Percentiles rank a stretch among this genome's conserved stretches.
These are phyloP conservation scores for Apogon hyalosoma DNA, from an alignment of 2,797 vertebrate genomes.

Conservation along the genomic window DNA sequence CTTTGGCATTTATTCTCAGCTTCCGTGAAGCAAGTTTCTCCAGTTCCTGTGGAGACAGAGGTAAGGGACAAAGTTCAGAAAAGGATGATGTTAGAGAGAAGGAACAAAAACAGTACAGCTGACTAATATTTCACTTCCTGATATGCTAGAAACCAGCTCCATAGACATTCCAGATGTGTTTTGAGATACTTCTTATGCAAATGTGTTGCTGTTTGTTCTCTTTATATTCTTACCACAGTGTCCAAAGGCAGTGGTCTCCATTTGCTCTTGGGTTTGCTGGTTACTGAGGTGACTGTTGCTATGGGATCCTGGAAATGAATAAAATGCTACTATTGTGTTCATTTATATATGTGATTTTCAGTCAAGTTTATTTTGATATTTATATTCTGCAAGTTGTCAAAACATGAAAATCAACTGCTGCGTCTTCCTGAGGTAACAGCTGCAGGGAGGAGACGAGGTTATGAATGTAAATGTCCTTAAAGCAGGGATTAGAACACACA, in stretches of 20 bases:
- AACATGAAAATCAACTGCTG: constrained; percentile 14
- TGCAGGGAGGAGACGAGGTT: constrained; percentile 16
- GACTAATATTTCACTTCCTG: not conserved
- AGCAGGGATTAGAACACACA: constrained; percentile 1
- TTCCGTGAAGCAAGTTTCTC: constrained; percentile 97
- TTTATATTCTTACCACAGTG: constrained; percentile 91
- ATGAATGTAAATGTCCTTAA: constrained; percentile 3
- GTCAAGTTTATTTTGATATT: constrained; percentile 31
- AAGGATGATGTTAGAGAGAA: not conserved
- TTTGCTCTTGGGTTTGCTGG: constrained; percentile 96
- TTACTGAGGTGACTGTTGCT: constrained; percentile 92
- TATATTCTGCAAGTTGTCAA: constrained; percentile 36
- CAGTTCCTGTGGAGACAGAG: constrained; percentile 86
- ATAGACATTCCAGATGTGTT: not conserved
- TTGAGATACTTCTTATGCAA: not conserved
- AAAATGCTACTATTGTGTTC: constrained; percentile 46
- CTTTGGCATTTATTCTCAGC: constrained; percentile 93
- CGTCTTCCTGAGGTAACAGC: constrained; percentile 8
- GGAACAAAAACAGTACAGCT: not conserved
- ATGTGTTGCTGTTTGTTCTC: constrained; percentile 10
- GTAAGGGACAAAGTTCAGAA: constrained; percentile 18
- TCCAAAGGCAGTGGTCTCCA: constrained; percentile 97
- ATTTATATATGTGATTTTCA: constrained; percentile 37
- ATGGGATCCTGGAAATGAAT: constrained; percentile 88
- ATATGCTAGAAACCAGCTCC: not conserved